Evolutionary conservation across 2,888 invertebrate species (phyloP).

Genomic region (Temnothorax unifasciatus): DNA sequence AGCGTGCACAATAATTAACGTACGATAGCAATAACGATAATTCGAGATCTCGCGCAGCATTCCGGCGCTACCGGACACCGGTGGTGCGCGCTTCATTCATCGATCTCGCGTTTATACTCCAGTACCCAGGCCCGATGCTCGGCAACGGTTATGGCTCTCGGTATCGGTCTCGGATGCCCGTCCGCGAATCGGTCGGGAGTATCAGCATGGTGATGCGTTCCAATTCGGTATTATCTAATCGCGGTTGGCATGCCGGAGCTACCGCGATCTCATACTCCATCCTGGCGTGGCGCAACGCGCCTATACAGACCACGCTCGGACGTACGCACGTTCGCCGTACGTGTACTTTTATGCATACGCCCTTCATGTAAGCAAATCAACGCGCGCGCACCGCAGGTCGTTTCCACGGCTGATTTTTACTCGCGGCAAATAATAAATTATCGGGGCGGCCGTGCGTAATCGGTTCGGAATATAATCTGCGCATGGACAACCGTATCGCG

Average conservation of each 20-base stretch:
- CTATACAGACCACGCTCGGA: neutral
- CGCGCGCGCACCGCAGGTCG: slow-evolving; percentile 66
- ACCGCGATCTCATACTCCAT: slow-evolving; percentile 57
- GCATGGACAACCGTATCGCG: slow-evolving; percentile 85
- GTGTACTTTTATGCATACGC: neutral
- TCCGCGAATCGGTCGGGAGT: slow-evolving; percentile 50
- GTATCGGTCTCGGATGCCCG: slow-evolving; percentile 43
- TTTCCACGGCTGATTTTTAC: slow-evolving; percentile 80
- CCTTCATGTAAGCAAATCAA: slow-evolving; percentile 8
- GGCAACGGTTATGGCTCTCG: slow-evolving; percentile 32
- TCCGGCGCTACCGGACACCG: slow-evolving; percentile 74
- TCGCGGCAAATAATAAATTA: slow-evolving; percentile 83
- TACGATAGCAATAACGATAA: slow-evolving; percentile 78
- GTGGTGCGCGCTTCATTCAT: slow-evolving; percentile 74
- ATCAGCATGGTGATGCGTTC: slow-evolving; percentile 59
- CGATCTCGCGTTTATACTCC: slow-evolving; percentile 66
- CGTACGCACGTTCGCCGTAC: neutral
- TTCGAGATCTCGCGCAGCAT: slow-evolving; percentile 77
- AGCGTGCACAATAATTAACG: slow-evolving; percentile 76
- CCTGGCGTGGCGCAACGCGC: neutral
- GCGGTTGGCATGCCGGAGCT: slow-evolving; percentile 59
- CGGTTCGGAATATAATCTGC: slow-evolving; percentile 82
- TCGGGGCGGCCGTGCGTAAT: slow-evolving; percentile 78
- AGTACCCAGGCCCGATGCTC: slow-evolving; percentile 15
- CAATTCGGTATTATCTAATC: slow-evolving; percentile 74